Evolutionary conservation across 2,113 vertebrate species (phyloP), one percentile per base, ranked within the genome.

Genomic region (Melanocharis versteri): DNA sequence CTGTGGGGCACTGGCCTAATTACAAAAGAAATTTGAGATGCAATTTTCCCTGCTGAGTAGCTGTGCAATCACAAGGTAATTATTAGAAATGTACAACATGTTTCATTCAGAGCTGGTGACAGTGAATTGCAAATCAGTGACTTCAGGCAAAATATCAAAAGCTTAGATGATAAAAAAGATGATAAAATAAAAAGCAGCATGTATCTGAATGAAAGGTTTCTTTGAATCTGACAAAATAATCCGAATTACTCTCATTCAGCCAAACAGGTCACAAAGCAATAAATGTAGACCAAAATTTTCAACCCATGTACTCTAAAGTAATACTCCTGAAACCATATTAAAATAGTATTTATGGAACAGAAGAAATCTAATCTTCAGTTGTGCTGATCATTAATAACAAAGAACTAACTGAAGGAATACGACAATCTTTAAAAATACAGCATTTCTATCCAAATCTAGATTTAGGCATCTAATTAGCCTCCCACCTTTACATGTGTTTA

Each of bases 81-180:
- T 83, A 71, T 21, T 35, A 68, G 58, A 92, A 88, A 82, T 14
- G 28, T 53, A 79, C 47, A 95, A 58, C 57, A 28, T 15, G 4
- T 56, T 87, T 90, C 82, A 77, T 9, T 61, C 54, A 92, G 82
- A 33, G 45, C 30, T 44, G 45, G 48, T 76, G 65, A 91, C 88
- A 91, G 69, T 10, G 30, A 93, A 75, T 28, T 47, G 45, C 6
- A 0, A 72, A 68, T 44, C 57, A 57, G 57, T 35, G 50, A 90
- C 70, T 95, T 96, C 6, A 66, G 54, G 45, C 31, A 93, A 90
- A 78, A 77, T 14, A 75, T 82, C 62, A 94, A 73, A 83, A 90
- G 13, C 42, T 81, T 58, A 40, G 31, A 84, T 4, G 0, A 5
- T 42, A 66, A 64, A 50, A 73, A 65, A 27, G 18, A 51, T 10